Percentiles rank a stretch among this genome's conserved stretches.
phyloP scores from a whole-genome alignment of 1,140 invertebrate species.

The Galendromus occidentalis region DNA sequence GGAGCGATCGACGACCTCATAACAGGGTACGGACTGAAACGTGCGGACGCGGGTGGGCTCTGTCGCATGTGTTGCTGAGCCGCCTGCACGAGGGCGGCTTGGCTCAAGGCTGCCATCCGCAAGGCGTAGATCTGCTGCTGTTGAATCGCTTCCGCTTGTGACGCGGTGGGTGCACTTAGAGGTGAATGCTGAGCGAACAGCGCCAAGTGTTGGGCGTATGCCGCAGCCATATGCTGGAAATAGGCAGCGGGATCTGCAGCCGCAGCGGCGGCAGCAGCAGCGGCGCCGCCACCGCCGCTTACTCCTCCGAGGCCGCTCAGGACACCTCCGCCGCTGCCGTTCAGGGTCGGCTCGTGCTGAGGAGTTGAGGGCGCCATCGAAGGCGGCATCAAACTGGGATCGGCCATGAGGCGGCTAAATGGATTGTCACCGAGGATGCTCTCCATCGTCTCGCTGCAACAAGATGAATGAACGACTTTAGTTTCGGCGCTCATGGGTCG shows the following conservation, averaged over 20 bases:
- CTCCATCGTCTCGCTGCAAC: conserved; percentile 10
- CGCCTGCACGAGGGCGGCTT: neutral
- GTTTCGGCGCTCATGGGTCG: neutral
- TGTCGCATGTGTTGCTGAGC: conserved; percentile 4
- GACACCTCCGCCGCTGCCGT: too few relatives aligned
- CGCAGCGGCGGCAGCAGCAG: neutral
- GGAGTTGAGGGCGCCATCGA: too few relatives aligned
- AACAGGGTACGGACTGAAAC: conserved; percentile 1
- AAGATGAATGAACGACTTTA: neutral
- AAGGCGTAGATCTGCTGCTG: conserved; percentile 9
- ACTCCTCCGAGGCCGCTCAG: neutral
- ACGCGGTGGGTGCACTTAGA: neutral
- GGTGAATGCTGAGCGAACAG: neutral
- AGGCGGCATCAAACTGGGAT: neutral
- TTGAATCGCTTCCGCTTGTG: neutral
- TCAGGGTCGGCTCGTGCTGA: too few relatives aligned
- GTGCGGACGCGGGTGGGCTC: neutral
- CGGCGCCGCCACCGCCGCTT: neutral
- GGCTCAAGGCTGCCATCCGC: neutral
- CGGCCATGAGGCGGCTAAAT: conserved; percentile 9
- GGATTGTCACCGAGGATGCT: conserved; percentile 11
- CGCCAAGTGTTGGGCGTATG: neutral
- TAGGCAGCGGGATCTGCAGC: conserved; percentile 1
- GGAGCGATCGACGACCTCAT: neutral
- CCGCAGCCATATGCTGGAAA: conserved; percentile 3